Percentiles rank a stretch among this genome's conserved stretches.
phyloP scores from a whole-genome alignment of 1,140 invertebrate genomes.

The Drosophila orosa region DNA sequence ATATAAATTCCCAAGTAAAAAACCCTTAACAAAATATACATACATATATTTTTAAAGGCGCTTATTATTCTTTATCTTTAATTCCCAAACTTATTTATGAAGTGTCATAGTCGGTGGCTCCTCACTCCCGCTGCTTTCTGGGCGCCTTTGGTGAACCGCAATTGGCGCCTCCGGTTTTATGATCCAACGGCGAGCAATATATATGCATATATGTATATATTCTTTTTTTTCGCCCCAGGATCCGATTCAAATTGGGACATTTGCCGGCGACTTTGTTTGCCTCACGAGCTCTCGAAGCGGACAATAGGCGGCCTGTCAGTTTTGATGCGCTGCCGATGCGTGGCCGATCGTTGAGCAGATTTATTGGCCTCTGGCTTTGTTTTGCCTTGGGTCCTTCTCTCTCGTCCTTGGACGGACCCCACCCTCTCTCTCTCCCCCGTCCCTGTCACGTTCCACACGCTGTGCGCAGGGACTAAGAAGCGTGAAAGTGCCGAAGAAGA shows the following conservation, averaged over 20 bases:
- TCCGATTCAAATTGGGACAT: slow-evolving; percentile 24
- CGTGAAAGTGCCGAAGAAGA: slow-evolving; percentile 68
- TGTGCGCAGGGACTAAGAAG: slow-evolving; percentile 43
- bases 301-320: slow-evolving; percentile 62
- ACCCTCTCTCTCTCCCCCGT: neutral
- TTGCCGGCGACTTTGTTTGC: slow-evolving; percentile 13
- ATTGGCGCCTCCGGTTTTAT: slow-evolving; percentile 65
- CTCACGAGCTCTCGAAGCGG: slow-evolving; percentile 43
- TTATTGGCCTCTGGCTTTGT: slow-evolving; percentile 74
- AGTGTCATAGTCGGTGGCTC: neutral
- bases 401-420: slow-evolving; percentile 47
- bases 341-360: slow-evolving; percentile 64
- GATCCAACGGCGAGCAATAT: slow-evolving; percentile 11
- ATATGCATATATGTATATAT: neutral
- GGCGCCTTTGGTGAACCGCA: slow-evolving; percentile 29
- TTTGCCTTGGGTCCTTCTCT: slow-evolving; percentile 31
- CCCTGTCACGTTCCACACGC: slow-evolving; percentile 48
- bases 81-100: neutral
- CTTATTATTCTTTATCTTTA: neutral
- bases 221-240: slow-evolving; percentile 6
- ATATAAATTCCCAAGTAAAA: neutral
- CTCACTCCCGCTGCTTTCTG: slow-evolving; percentile 15
- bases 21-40: slow-evolving; percentile 1
- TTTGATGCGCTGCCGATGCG: slow-evolving; percentile 65
- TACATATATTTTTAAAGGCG: neutral